phyloP scores from a whole-genome alignment of 1,140 invertebrate genomes.

The Apocrypta bakeri region DNA sequence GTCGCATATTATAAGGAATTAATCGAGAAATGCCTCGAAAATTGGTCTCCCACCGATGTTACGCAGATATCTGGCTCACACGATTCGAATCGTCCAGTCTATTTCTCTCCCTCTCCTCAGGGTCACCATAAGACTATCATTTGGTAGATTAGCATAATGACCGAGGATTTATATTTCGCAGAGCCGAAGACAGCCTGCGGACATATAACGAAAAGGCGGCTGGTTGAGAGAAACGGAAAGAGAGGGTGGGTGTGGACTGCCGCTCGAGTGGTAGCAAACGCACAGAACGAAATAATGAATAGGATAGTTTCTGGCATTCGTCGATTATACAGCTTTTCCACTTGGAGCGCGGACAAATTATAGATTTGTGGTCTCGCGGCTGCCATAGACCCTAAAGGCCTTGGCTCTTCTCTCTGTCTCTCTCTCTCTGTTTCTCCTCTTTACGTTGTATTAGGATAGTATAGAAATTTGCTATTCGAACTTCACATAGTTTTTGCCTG shows the following conservation, averaged over 20 bases:
- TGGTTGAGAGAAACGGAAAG: slow-evolving; percentile 50
- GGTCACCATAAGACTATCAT: slow-evolving; percentile 65
- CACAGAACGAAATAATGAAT: slow-evolving; percentile 74
- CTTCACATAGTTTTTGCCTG: neutral
- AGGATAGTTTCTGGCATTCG: slow-evolving; percentile 74
- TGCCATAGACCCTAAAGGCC: neutral
- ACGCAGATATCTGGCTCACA: slow-evolving; percentile 12
- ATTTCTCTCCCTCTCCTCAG: slow-evolving; percentile 12
- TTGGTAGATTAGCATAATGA: slow-evolving; percentile 74
- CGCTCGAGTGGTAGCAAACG: slow-evolving; percentile 69
- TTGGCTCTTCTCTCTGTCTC: no score
- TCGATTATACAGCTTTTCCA: slow-evolving; percentile 69
- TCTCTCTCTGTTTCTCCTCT: neutral
- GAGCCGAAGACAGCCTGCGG: slow-evolving; percentile 49
- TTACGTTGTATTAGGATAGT: neutral
- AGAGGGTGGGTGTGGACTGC: neutral
- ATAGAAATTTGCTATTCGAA: neutral
- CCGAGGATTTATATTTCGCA: slow-evolving; percentile 70
- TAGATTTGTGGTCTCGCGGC: slow-evolving; percentile 69
- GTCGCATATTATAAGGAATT: slow-evolving; percentile 5
- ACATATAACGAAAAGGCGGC: slow-evolving; percentile 8
- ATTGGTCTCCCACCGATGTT: slow-evolving; percentile 31
- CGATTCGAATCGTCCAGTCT: slow-evolving; percentile 8
- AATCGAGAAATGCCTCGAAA: neutral
- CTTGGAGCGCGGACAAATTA: slow-evolving; percentile 67